Percentiles rank a stretch among this genome's conserved stretches.
phyloP scores from a whole-genome alignment of 2,113 vertebrate species.

The Albula glossodonta region DNA sequence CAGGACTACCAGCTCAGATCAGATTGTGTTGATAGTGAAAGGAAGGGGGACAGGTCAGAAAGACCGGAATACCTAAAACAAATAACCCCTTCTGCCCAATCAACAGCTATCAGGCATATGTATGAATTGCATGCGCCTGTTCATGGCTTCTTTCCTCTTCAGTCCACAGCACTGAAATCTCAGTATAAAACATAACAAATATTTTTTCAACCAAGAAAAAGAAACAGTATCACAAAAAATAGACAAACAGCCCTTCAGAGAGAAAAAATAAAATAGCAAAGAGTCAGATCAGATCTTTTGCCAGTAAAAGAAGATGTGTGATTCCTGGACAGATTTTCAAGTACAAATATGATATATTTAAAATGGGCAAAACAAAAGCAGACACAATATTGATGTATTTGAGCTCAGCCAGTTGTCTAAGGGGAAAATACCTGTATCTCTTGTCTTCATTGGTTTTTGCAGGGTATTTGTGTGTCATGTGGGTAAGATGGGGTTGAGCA shows the following conservation, averaged over 20 bases:
- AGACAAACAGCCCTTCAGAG: neutral
- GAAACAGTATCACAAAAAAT: neutral
- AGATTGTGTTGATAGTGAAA: neutral
- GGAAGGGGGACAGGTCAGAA: neutral
- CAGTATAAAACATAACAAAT: neutral
- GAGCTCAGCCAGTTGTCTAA: neutral
- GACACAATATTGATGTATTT: neutral
- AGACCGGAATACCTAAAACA: neutral
- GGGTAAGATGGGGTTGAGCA: neutral
- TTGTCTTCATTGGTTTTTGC: neutral
- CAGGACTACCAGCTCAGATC: neutral
- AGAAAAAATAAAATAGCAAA: neutral
- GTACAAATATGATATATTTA: neutral
- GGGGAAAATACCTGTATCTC: neutral
- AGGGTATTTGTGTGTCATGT: neutral
- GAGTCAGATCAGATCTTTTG: neutral
- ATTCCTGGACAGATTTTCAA: neutral
- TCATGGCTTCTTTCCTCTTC: conserved; percentile 9
- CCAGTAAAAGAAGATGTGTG: neutral
- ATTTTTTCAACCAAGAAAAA: neutral
- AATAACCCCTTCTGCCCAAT: neutral
- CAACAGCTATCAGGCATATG: conserved; percentile 18
- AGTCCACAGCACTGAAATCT: neutral
- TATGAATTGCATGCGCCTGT: conserved; percentile 30
- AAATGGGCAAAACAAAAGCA: neutral